Conservation (phyloP, 2,113 vertebrate species). For the Corythornis vintsioides region DNA sequence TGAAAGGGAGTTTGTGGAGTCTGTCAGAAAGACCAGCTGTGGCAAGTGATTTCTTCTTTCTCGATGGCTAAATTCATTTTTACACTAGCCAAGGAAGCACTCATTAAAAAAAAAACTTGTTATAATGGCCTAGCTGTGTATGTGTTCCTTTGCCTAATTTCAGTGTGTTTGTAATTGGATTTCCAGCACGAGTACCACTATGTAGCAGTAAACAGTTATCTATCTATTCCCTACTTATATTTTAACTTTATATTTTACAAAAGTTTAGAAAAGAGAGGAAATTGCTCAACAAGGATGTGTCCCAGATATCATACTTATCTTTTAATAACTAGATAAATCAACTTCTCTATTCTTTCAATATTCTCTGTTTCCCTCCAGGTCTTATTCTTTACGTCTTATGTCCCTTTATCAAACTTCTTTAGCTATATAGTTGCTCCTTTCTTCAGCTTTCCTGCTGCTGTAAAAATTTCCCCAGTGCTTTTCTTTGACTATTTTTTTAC, state of each 20-base stretch:
- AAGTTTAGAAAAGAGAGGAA: conserved; percentile 51
- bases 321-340: conserved; percentile 61
- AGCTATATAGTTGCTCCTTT: conserved; percentile 17
- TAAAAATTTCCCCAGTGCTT: conserved; percentile 16
- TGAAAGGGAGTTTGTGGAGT: neutral
- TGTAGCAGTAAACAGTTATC: conserved; percentile 48
- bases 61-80: conserved; percentile 20
- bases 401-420: conserved; percentile 43
- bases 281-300: conserved; percentile 1
- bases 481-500: neutral
- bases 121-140: neutral
- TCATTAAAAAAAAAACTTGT: neutral
- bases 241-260: conserved; percentile 39
- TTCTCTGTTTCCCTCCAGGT: conserved; percentile 43
- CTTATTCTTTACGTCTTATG: neutral
- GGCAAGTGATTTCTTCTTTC: conserved; percentile 35
- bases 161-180: conserved; percentile 1
- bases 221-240: conserved; percentile 29
- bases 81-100: neutral
- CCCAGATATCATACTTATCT: conserved; percentile 58
- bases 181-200: neutral
- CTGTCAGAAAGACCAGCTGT: neutral
- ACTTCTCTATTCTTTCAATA: conserved; percentile 44
- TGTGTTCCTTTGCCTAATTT: neutral
- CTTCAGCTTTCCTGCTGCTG: conserved; percentile 12